These are phyloP conservation scores for Cichlasoma orientale DNA, from an alignment of 2,797 vertebrate species.

Conservation along the genomic window DNA sequence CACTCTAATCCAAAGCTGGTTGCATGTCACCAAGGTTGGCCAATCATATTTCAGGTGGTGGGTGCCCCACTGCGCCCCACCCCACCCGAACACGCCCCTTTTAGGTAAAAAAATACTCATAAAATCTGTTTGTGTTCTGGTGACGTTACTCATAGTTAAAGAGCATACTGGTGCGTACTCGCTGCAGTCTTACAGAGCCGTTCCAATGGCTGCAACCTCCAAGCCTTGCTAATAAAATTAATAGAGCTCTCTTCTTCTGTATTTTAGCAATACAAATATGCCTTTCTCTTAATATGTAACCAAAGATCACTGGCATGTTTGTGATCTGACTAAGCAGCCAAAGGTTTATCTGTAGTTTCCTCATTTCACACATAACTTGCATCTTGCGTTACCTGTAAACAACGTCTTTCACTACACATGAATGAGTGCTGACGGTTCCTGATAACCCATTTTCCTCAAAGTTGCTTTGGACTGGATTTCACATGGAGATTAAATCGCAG, in stretches of 20 bases:
- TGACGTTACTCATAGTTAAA: not conserved
- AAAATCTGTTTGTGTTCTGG: not conserved
- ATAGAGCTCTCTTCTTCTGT: not conserved
- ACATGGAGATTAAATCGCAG: conserved; percentile 42
- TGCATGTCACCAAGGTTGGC: not conserved
- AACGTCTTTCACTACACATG: not conserved
- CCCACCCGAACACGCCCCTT: not conserved
- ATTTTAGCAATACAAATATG: not conserved
- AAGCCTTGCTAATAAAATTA: not conserved
- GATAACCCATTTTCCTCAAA: conserved; percentile 31
- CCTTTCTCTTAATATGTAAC: not conserved
- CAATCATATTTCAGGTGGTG: not conserved
- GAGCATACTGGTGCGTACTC: not conserved
- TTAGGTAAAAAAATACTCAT: not conserved
- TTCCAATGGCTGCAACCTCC: too few relatives aligned
- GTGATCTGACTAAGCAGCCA: conserved; percentile 7
- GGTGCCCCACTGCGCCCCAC: not conserved
- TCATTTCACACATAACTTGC: conserved; percentile 43
- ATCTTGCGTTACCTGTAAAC: conserved; percentile 40
- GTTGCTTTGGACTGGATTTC: conserved; percentile 28
- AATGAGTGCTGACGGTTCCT: conserved; percentile 28
- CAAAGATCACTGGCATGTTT: not conserved
- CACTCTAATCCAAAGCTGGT: not conserved
- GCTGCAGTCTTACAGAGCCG: not conserved
- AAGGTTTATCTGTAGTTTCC: conserved; percentile 13